Evolutionary conservation across 2,113 vertebrate genomes (phyloP).

Genomic region (Plotosus lineatus): DNA sequence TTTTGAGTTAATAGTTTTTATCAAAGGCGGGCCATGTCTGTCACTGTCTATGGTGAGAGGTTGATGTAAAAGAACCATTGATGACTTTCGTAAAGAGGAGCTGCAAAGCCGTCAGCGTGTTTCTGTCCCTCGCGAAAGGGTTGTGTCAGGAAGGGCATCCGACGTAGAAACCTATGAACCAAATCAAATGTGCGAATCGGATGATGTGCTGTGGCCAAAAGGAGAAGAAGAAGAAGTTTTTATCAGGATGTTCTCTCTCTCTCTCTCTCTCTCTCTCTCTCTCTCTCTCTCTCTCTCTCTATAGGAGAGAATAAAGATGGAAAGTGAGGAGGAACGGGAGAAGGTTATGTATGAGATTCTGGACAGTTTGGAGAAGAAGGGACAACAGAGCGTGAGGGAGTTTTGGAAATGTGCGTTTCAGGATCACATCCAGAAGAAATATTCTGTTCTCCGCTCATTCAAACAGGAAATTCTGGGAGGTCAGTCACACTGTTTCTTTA

Average conservation of each 20-base stretch:
- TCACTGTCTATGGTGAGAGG: too few species aligned
- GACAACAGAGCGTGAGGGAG: background rate
- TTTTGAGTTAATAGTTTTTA: too few species aligned
- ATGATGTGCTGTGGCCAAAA: too few species aligned
- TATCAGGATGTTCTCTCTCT: background rate
- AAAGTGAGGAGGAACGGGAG: slow-evolving; percentile 25
- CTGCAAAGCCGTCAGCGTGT: too few species aligned
- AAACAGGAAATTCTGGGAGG: slow-evolving; percentile 61
- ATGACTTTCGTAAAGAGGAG: too few species aligned
- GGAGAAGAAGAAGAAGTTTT: too few species aligned
- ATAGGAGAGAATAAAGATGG: slow-evolving; percentile 50
- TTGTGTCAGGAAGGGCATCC: too few species aligned
- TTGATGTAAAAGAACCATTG: too few species aligned
- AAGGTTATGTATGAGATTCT: slow-evolving; percentile 61
- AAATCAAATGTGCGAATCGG: too few species aligned
- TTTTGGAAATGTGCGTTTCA: slow-evolving; percentile 60
- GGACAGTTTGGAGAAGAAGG: slow-evolving; percentile 62
- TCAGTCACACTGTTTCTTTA: slow-evolving; percentile 44
- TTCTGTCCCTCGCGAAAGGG: too few species aligned
- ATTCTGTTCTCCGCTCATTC: slow-evolving; percentile 56
- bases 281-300: background rate
- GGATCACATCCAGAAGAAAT: slow-evolving; percentile 30
- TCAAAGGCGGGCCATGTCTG: too few species aligned
- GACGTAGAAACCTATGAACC: too few species aligned
- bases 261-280: background rate